Evolutionary conservation across 2,797 vertebrate genomes (phyloP).

Genomic region (Anguilla megastoma): DNA sequence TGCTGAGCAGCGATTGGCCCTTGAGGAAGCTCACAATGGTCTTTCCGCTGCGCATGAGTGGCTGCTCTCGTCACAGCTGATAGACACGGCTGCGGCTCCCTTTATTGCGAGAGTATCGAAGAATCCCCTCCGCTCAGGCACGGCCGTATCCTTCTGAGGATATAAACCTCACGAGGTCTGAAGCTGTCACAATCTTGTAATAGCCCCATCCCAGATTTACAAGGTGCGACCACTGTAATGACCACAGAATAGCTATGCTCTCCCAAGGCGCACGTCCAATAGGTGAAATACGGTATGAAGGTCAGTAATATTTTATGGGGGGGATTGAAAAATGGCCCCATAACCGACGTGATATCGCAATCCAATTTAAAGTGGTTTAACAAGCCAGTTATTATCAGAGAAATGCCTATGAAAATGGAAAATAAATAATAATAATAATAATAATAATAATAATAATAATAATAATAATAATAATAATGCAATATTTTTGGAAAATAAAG

Average conservation of each 20-base stretch:
- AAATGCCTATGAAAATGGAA: background rate
- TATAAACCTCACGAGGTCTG: constrained; percentile 18
- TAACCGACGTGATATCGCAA: constrained; percentile 8
- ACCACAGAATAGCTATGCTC: constrained; percentile 11
- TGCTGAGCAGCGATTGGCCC: constrained; percentile 22
- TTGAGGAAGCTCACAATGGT: constrained; percentile 2
- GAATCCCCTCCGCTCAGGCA: constrained; percentile 1
- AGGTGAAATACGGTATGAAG: constrained; percentile 15
- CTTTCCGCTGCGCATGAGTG: constrained; percentile 11
- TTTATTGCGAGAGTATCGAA: constrained; percentile 10
- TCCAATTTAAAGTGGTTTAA: constrained; percentile 6
- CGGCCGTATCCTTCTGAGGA: background rate
- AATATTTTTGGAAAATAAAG: background rate
- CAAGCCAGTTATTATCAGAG: constrained; percentile 8
- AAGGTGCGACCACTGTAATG: constrained; percentile 25
- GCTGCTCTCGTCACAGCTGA: background rate
- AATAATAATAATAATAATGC: background rate
- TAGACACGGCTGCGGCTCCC: constrained; percentile 8
- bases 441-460: background rate
- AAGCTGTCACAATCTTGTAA: constrained; percentile 27
- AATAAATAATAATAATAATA: no score
- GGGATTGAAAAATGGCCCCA: constrained; percentile 12
- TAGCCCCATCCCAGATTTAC: constrained; percentile 22
- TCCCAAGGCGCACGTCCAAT: background rate
- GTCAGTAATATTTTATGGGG: constrained; percentile 25